Base-by-base conservation (phyloP, 2,797 vertebrate species). In the Chelon auratus region DNA sequence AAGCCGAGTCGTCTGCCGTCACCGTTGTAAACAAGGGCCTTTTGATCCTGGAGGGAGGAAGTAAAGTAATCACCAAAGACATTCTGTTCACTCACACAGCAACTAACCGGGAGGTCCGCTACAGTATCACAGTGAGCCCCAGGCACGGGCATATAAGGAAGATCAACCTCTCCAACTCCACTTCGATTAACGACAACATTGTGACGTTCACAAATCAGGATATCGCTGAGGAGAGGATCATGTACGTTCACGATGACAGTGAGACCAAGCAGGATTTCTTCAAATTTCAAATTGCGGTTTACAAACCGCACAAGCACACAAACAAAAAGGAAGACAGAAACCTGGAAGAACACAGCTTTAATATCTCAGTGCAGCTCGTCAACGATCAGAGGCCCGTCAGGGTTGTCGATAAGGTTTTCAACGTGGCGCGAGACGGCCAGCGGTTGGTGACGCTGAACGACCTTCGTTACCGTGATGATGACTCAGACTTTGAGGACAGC, bases 341-440 rank as follows among this genome's bases (percentile, higher is more conserved):
- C 62, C n/a, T 66, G 1, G 54, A 84, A 2, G 91, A 95, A 58
- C 91, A 95, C 53, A 91, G 60, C 71, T 96, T 97, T 54, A 94
- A 81, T 22, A 77, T 98, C 89, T 95, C 95, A 5, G 83, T 98
- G 57, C 91, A 91, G 57, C 87, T 98, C 8, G 94, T 96, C 83
- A 99, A 99, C 62, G 96, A 98, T 66, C 93, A 98, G 88, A 96
- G 96, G 78, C 96, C 97, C 1, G 76, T 96, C 36, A 91, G 94
- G 8, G 60, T 96, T n/a, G 88, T 97, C 0, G 95, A 97, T 82
- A 95, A 95, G 66, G 90, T 96, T 48, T 97, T 98, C 87, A 92
- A 95, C 0, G 73, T 97, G 12, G 94, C 96, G 24, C 85, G 92
- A 26, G 94, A 95, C 0, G 87, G 95, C n/a, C 96, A 96, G 69